Percentiles rank a stretch among this genome's conserved stretches.
These are phyloP conservation scores for Tympanuchus pallidicinctus DNA, from an alignment of 2,113 vertebrate species.

Conservation along the genomic window DNA sequence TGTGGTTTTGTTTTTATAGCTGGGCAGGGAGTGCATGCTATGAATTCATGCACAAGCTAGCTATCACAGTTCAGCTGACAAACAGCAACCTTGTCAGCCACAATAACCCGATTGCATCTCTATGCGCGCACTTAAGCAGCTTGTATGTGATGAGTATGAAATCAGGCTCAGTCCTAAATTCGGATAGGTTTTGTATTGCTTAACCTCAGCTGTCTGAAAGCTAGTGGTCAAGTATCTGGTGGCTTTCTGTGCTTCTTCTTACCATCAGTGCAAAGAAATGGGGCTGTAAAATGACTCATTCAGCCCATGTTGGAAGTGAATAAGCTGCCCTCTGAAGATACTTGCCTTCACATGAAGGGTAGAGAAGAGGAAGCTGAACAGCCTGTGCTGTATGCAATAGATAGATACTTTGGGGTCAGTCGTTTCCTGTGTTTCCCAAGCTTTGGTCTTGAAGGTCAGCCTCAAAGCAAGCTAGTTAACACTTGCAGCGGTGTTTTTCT, in stretches of 20 bases:
- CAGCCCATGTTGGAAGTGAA: not conserved
- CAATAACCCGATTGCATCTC: not conserved
- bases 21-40: not conserved
- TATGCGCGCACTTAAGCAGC: not conserved
- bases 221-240: not conserved
- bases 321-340: not conserved
- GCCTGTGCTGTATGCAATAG: not conserved
- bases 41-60: not conserved
- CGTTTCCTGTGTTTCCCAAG: not conserved
- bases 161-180: not conserved
- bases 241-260: not conserved
- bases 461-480: not conserved
- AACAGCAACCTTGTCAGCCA: not conserved
- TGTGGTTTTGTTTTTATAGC: not conserved
- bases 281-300: fast-evolving
- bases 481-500: not conserved
- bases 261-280: not conserved
- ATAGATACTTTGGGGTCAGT: not conserved
- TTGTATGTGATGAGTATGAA: not conserved
- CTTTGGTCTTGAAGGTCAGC: not conserved
- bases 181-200: not conserved
- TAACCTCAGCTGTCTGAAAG: not conserved
- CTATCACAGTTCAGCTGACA: slow-evolving; percentile 12
- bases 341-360: not conserved
- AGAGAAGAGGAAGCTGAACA: not conserved